These are phyloP conservation scores for Rhamphomyia laevipes DNA, from an alignment of 2,888 invertebrate genomes.

Conservation along the genomic window DNA sequence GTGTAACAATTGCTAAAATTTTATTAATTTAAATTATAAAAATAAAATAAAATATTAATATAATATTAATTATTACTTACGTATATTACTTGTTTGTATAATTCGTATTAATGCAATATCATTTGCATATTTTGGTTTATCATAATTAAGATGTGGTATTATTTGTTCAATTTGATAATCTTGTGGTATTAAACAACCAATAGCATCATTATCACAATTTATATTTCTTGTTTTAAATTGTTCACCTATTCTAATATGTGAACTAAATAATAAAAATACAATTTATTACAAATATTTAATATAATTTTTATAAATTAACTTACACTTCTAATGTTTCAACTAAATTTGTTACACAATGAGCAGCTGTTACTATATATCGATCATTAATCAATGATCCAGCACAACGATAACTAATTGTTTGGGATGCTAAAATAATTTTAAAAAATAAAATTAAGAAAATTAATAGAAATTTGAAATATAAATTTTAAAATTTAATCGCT, in stretches of 20 bases:
- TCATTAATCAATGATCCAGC: conserved; percentile 44
- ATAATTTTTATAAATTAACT: conserved; percentile 15
- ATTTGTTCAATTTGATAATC: conserved; percentile 41
- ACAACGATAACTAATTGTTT: conserved; percentile 31
- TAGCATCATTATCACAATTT: conserved; percentile 35
- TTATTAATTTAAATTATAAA: not conserved
- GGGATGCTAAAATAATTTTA: conserved; percentile 16
- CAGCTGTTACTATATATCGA: conserved; percentile 46
- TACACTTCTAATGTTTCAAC: conserved; percentile 38
- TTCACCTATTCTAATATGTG: conserved; percentile 52
- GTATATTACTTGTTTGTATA: conserved; percentile 29
- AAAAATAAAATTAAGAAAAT: too few species aligned
- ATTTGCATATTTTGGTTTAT: conserved; percentile 39
- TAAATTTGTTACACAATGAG: conserved; percentile 46
- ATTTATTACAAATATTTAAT: not conserved
- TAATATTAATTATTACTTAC: conserved; percentile 5
- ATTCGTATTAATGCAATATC: conserved; percentile 48
- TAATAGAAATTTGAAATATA: too few species aligned
- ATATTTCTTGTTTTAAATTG: conserved; percentile 38
- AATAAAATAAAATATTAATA: not conserved
- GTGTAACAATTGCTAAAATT: conserved; percentile 28
- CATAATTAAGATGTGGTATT: conserved; percentile 43
- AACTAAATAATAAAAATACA: conserved; percentile 29
- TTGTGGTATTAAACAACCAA: conserved; percentile 40
- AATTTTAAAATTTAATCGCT: too few species aligned